Conservation (phyloP, 2,888 invertebrate genomes). For the Celastrina argiolus region DNA sequence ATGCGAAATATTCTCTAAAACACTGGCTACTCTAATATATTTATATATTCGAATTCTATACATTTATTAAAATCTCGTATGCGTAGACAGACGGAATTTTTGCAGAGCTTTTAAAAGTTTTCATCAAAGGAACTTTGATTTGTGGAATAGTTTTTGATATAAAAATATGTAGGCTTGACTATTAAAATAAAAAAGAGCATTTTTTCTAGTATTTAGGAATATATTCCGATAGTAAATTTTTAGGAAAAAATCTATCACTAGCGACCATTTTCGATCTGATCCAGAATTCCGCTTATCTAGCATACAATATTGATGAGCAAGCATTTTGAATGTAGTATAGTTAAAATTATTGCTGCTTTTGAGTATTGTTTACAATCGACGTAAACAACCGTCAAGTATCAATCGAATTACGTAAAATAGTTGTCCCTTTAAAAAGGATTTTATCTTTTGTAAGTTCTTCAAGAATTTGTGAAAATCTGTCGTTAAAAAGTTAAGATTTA, state of each 20-base stretch:
- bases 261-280: neutral
- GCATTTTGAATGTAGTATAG: slow-evolving; percentile 36
- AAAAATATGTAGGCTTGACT: neutral
- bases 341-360: slow-evolving; percentile 39
- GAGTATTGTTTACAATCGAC: neutral
- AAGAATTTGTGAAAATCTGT: neutral
- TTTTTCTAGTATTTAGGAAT: slow-evolving; percentile 1
- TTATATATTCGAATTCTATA: slow-evolving; percentile 36
- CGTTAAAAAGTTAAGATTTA: neutral
- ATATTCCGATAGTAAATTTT: neutral
- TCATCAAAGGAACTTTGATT: slow-evolving; percentile 13
- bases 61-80: slow-evolving; percentile 37
- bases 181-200: neutral
- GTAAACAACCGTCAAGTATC: slow-evolving; percentile 1
- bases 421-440: neutral
- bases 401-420: neutral
- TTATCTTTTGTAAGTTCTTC: neutral
- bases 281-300: slow-evolving; percentile 33
- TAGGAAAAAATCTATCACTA: slow-evolving; percentile 11
- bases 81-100: slow-evolving; percentile 34
- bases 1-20: slow-evolving; percentile 56
- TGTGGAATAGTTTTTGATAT: neutral
- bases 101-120: slow-evolving; percentile 20
- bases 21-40: slow-evolving; percentile 43
- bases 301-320: slow-evolving; percentile 39